Conservation (phyloP, 2,797 vertebrate species). For the Distichodus sexfasciatus region DNA sequence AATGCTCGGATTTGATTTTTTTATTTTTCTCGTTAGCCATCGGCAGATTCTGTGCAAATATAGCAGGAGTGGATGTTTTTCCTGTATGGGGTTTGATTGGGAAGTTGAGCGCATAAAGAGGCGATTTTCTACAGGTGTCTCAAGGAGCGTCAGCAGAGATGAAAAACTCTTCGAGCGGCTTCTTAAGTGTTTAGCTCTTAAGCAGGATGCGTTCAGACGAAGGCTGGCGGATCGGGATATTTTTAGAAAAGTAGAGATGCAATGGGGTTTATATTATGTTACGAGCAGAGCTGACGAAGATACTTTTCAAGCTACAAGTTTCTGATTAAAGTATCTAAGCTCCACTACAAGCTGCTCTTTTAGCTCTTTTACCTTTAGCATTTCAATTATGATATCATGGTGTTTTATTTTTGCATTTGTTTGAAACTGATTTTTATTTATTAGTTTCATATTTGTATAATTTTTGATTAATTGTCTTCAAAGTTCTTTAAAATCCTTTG, state of each 20-base stretch:
- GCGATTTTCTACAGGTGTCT: background rate
- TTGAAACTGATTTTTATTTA: constrained; percentile 2
- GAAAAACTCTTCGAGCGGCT: background rate
- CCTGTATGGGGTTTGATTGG: constrained; percentile 18
- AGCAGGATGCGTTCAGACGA: background rate
- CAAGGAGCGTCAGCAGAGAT: background rate
- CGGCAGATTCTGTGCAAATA: constrained; percentile 10
- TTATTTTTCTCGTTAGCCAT: no score
- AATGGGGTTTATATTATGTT: background rate
- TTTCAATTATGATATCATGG: no score
- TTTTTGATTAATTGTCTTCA: no score
- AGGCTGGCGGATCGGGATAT: background rate
- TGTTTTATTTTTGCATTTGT: background rate
- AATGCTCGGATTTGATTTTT: background rate
- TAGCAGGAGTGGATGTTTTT: background rate
- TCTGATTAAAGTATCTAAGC: no score
- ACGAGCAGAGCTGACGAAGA: no score
- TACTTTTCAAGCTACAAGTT: no score
- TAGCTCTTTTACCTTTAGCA: no score
- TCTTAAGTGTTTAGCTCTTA: background rate
- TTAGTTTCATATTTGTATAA: background rate
- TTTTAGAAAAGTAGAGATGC: background rate
- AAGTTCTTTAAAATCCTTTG: no score
- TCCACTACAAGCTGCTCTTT: no score
- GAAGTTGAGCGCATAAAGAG: background rate